phyloP scores from a whole-genome alignment of 2,888 invertebrate species.

The Diaphora mendica region DNA sequence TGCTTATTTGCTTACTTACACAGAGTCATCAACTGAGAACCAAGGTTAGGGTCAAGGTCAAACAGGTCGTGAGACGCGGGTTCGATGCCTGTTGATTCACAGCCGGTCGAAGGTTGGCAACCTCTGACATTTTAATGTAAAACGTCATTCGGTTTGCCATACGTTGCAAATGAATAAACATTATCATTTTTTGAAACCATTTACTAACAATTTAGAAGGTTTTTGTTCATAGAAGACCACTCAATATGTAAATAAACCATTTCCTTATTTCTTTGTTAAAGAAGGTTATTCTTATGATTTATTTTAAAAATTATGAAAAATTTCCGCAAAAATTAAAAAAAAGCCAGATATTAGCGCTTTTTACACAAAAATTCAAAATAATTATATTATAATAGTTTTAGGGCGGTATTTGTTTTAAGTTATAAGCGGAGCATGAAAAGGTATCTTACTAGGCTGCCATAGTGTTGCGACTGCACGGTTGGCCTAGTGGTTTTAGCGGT shows the following conservation, averaged over 20 bases:
- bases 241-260: not conserved
- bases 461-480: no score
- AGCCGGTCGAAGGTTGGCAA: conserved; percentile 72
- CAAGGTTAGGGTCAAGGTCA: conserved; percentile 57
- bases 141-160: conserved; percentile 37
- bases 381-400: not conserved
- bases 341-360: not conserved
- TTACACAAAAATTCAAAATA: not conserved
- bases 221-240: not conserved
- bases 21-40: conserved; percentile 49
- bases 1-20: conserved; percentile 34
- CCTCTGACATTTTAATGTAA: conserved; percentile 71
- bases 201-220: not conserved
- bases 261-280: conserved; percentile 1
- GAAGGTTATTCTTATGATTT: not conserved
- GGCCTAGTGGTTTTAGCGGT: no score
- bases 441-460: no score
- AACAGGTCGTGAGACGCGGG: conserved; percentile 73
- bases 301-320: not conserved
- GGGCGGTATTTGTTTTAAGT: not conserved
- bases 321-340: not conserved
- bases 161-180: conserved; percentile 22
- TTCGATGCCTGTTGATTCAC: conserved; percentile 70
- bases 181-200: conserved; percentile 5
- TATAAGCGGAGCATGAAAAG: no score